Evolutionary conservation across 2,888 invertebrate species (phyloP).

Genomic region (Cheiracanthium punctorium): DNA sequence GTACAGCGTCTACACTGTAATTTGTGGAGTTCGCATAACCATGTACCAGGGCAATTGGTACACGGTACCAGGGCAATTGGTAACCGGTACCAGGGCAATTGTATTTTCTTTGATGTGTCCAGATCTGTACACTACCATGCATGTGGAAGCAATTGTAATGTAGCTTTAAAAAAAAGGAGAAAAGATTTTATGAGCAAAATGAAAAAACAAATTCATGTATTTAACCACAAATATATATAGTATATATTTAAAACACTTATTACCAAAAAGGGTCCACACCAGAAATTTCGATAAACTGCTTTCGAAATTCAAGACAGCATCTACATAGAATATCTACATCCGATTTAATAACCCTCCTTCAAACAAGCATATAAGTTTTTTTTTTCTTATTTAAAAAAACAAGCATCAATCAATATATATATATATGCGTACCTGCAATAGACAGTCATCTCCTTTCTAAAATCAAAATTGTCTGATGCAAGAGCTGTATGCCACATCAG

Average conservation of each 20-base stretch:
- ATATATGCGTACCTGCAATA: too few species aligned
- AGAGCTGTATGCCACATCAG: not conserved
- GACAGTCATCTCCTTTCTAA: too few species aligned
- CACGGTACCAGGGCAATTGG: not conserved
- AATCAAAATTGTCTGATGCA: not conserved
- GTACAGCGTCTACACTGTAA: constrained; percentile 7
- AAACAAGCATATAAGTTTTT: too few species aligned
- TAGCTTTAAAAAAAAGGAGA: not conserved
- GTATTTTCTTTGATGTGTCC: not conserved
- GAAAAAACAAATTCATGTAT: too few species aligned
- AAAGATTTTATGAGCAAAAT: too few species aligned
- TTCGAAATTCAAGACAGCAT: not conserved
- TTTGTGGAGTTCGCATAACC: constrained; percentile 13
- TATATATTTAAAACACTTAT: not conserved
- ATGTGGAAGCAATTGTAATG: not conserved
- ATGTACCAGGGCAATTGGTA: constrained; percentile 8
- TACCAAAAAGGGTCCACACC: not conserved
- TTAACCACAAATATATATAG: too few species aligned
- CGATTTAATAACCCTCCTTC: not conserved
- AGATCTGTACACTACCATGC: not conserved
- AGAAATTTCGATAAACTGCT: not conserved
- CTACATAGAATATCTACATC: not conserved
- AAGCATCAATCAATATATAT: too few species aligned
- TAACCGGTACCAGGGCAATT: not conserved
- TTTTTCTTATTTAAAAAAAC: too few species aligned